These are phyloP conservation scores for Hirudo medicinalis DNA, from an alignment of 1,140 invertebrate genomes.

Conservation along the genomic window DNA sequence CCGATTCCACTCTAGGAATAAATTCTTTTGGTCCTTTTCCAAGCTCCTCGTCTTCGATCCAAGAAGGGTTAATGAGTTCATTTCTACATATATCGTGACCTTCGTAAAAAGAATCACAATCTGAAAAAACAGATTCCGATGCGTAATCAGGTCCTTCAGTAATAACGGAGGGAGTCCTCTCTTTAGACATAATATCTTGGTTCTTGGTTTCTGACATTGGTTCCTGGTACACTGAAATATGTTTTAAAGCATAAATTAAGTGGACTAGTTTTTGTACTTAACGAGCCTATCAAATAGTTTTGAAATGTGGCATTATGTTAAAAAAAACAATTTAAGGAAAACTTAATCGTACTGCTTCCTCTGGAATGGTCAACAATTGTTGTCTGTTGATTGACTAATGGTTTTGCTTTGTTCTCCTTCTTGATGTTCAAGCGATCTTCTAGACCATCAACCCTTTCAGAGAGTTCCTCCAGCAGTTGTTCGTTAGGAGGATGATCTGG, in stretches of 20 bases:
- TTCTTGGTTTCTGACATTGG: not conserved
- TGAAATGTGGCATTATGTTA: too few relatives aligned
- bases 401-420: too few relatives aligned
- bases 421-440: too few relatives aligned
- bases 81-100: slow-evolving; percentile 24
- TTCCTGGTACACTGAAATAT: slow-evolving; percentile 2
- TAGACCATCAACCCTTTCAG: too few relatives aligned
- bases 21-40: slow-evolving; percentile 24
- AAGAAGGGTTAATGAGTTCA: slow-evolving; percentile 31
- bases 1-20: slow-evolving; percentile 20
- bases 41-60: slow-evolving; percentile 27
- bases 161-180: not conserved
- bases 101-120: not conserved
- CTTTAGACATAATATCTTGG: not conserved
- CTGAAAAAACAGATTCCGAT: not conserved
- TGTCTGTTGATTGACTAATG: too few relatives aligned
- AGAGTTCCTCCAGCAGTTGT: too few relatives aligned
- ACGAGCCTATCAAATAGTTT: slow-evolving; percentile 20
- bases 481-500: not conserved
- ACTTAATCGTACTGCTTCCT: slow-evolving; percentile 7
- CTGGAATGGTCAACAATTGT: not conserved
- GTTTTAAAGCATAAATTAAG: slow-evolving; percentile 10
- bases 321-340: slow-evolving; percentile 21
- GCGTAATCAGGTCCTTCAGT: not conserved
- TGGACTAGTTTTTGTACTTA: slow-evolving; percentile 28